Percentiles rank a stretch among this genome's conserved stretches.
These are phyloP conservation scores for Atopsyche davidsoni DNA, from an alignment of 1,140 invertebrate species.

Conservation along the genomic window DNA sequence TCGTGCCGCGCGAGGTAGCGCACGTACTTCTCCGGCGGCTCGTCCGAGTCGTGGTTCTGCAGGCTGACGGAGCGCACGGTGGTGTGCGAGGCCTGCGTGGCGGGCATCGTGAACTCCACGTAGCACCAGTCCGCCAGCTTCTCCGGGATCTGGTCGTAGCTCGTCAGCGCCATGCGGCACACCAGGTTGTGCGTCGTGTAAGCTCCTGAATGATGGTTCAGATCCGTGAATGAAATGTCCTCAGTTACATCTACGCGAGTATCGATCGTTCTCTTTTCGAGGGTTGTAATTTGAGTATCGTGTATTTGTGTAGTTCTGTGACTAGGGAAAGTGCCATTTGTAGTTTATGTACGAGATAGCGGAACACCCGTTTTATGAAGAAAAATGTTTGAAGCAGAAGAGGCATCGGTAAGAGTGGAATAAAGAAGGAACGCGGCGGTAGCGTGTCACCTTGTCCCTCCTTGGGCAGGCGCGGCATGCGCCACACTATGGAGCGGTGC, in stretches of 20 bases:
- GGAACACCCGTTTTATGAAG: no score
- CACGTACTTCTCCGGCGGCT: constrained; percentile 98
- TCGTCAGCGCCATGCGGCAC: constrained; percentile 88
- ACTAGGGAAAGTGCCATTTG: no score
- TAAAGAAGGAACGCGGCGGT: no score
- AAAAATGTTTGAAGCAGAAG: no score
- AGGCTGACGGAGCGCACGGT: constrained; percentile 93
- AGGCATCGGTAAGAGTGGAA: no score
- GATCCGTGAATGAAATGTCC: no score
- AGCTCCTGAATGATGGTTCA: constrained; percentile 84
- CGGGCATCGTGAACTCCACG: constrained; percentile 98
- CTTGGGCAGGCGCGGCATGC: constrained; percentile 92
- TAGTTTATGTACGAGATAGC: no score
- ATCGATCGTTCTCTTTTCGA: no score
- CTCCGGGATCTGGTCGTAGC: constrained; percentile 95
- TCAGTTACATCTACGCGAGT: no score
- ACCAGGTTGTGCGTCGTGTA: constrained; percentile 94
- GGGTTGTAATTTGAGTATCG: no score
- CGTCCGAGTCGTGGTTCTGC: constrained; percentile 78
- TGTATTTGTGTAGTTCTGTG: no score
- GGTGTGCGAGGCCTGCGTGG: constrained; percentile 94
- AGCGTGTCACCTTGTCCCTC: constrained; percentile 81
- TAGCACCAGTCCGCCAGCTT: constrained; percentile 80
- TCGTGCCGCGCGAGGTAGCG: constrained; percentile 94
- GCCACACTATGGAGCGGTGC: constrained; percentile 95